These are phyloP conservation scores for Neosilurus hyrtlii DNA, from an alignment of 2,797 vertebrate species.

Conservation along the genomic window DNA sequence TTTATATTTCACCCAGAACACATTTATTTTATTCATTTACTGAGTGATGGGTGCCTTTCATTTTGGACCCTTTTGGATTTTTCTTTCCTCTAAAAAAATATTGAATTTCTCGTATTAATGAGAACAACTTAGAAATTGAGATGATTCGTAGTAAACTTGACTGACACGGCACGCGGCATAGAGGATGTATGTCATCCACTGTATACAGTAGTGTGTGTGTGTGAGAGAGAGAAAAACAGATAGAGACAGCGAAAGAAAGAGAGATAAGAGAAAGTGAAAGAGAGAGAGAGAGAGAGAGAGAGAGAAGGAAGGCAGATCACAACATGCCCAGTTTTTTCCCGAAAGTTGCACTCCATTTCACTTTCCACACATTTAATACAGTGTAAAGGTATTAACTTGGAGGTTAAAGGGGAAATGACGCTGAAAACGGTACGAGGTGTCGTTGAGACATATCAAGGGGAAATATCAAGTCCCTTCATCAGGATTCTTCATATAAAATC, in stretches of 20 bases:
- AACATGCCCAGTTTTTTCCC: neutral
- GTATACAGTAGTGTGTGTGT: neutral
- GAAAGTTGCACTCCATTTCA: neutral
- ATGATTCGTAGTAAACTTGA: neutral
- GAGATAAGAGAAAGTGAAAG: no score
- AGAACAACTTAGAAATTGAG: neutral
- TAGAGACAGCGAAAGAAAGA: no score
- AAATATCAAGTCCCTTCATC: no score
- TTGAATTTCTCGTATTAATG: neutral
- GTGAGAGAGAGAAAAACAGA: neutral
- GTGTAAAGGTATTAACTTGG: neutral
- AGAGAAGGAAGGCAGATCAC: no score
- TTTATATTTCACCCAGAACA: no score
- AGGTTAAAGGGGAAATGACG: neutral
- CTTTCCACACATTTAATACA: neutral
- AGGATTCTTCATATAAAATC: no score
- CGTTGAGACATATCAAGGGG: neutral
- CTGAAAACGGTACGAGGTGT: neutral
- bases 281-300: no score
- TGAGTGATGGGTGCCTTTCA: no score
- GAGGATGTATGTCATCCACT: neutral
- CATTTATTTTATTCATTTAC: no score
- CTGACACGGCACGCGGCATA: neutral
- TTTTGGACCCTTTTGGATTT: neutral
- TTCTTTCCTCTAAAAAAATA: neutral